Conservation (phyloP, 2,113 vertebrate species). For the Marmota flaviventris region DNA sequence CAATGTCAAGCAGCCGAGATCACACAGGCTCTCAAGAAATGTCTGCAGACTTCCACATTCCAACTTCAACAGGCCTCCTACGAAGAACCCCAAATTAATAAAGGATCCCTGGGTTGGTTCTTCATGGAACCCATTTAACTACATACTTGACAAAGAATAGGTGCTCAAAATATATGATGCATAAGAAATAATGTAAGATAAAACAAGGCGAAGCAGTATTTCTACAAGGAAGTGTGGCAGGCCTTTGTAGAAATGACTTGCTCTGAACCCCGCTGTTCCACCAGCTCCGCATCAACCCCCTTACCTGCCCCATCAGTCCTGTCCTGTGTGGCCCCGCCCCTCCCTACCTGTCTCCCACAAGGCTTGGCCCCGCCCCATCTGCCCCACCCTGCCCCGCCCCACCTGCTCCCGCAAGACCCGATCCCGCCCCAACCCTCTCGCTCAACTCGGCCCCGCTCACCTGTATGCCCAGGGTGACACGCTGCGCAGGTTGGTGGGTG, state of each 20-base stretch:
- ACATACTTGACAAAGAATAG: background rate
- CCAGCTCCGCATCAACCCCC: too few relatives aligned
- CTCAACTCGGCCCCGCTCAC: conserved; percentile 84
- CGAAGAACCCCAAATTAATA: background rate
- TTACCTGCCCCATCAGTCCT: accelerated
- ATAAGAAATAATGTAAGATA: too few relatives aligned
- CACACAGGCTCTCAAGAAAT: background rate
- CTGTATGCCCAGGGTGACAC: conserved; percentile 97
- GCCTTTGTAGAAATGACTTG: background rate
- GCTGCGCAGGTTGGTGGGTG: conserved; percentile 95
- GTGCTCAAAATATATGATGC: background rate
- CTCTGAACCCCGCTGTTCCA: background rate
- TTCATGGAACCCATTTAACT: too few relatives aligned
- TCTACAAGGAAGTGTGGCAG: background rate
- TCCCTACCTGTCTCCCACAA: too few relatives aligned
- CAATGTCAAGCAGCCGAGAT: background rate
- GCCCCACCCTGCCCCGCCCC: background rate
- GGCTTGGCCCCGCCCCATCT: background rate
- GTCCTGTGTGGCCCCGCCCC: too few relatives aligned
- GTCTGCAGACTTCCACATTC: background rate
- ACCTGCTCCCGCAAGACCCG: background rate
- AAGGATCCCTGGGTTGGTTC: background rate
- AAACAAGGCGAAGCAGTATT: background rate
- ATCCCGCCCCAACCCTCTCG: background rate
- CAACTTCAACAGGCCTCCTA: background rate